A percentile compares a stretch with the other conserved stretches of the same genome.
Conservation (phyloP, 2,797 vertebrate genomes). For the Nannoperca obscura region DNA sequence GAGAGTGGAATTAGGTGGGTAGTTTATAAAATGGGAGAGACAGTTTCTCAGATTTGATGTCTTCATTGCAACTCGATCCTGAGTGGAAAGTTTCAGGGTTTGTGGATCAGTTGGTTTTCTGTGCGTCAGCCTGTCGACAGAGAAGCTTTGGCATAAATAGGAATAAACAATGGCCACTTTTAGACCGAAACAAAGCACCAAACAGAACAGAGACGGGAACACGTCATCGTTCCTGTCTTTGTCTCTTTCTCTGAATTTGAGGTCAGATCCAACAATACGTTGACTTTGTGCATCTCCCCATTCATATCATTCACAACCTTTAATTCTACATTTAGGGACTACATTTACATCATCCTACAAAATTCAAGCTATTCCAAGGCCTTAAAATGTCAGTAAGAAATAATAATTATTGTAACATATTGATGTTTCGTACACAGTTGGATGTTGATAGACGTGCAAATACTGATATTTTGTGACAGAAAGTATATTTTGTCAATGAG, state of each 20-base stretch:
- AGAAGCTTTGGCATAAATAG: slow-evolving; percentile 49
- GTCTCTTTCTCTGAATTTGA: slow-evolving; percentile 53
- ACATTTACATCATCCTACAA: not conserved
- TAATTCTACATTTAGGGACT: not conserved
- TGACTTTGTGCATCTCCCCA: slow-evolving; percentile 3
- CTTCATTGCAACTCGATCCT: not conserved
- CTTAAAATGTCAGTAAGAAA: not conserved
- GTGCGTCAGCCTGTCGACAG: slow-evolving; percentile 33
- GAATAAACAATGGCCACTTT: slow-evolving; percentile 67
- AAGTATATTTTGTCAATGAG: slow-evolving; percentile 64
- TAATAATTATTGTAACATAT: slow-evolving; percentile 18
- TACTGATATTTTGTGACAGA: slow-evolving; percentile 60
- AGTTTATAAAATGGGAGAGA: slow-evolving; percentile 1
- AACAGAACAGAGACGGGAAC: slow-evolving; percentile 38
- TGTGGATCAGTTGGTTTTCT: slow-evolving; percentile 24
- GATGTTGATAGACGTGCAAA: slow-evolving; percentile 23
- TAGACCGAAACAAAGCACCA: slow-evolving; percentile 66
- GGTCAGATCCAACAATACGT: slow-evolving; percentile 49
- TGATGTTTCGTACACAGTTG: slow-evolving; percentile 27
- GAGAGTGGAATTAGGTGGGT: slow-evolving; percentile 42
- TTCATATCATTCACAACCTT: slow-evolving; percentile 11
- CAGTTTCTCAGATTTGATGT: slow-evolving; percentile 23
- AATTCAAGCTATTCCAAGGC: not conserved
- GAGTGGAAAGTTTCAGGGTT: slow-evolving; percentile 5
- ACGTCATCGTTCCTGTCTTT: slow-evolving; percentile 62